Percentiles rank a stretch among this genome's conserved stretches.
Conservation (phyloP, 1,140 invertebrate species). For the Hydropsyche tenuis region DNA sequence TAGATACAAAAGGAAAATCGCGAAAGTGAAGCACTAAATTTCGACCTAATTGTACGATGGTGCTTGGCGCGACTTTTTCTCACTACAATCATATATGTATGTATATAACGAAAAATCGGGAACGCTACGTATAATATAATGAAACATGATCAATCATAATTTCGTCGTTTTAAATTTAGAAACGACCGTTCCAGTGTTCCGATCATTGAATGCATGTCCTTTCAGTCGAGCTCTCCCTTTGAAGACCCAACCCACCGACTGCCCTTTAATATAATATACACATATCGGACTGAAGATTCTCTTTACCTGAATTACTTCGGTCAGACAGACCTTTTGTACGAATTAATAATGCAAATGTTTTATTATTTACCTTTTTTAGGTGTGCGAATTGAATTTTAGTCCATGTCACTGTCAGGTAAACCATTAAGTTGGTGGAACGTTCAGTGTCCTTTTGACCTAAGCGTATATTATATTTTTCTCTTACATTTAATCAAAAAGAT, state of each 20-base stretch:
- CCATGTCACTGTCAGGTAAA: too few relatives aligned
- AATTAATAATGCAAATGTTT: slow-evolving; percentile 2
- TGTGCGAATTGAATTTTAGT: too few relatives aligned
- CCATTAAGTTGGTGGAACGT: too few relatives aligned
- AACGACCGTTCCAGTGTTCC: slow-evolving; percentile 8
- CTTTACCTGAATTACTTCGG: slow-evolving; percentile 20
- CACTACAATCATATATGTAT: background rate
- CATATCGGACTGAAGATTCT: background rate
- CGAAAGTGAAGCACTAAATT: too few relatives aligned
- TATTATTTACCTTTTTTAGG: too few relatives aligned
- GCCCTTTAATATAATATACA: slow-evolving; percentile 10
- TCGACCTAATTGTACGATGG: too few relatives aligned
- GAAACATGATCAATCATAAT: background rate
- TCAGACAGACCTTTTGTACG: slow-evolving; percentile 4
- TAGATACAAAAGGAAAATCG: background rate
- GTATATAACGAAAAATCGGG: background rate
- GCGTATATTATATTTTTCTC: too few relatives aligned
- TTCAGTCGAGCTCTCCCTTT: slow-evolving; percentile 35
- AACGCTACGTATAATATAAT: too few relatives aligned
- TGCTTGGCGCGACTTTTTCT: too few relatives aligned
- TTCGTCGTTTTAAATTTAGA: background rate
- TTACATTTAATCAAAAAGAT: too few relatives aligned
- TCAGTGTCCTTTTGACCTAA: too few relatives aligned
- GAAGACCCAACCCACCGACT: background rate
- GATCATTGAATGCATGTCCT: slow-evolving; percentile 30